Evolutionary conservation across 2,888 invertebrate species (phyloP).

Genomic region (Caenorhabditis plicata): DNA sequence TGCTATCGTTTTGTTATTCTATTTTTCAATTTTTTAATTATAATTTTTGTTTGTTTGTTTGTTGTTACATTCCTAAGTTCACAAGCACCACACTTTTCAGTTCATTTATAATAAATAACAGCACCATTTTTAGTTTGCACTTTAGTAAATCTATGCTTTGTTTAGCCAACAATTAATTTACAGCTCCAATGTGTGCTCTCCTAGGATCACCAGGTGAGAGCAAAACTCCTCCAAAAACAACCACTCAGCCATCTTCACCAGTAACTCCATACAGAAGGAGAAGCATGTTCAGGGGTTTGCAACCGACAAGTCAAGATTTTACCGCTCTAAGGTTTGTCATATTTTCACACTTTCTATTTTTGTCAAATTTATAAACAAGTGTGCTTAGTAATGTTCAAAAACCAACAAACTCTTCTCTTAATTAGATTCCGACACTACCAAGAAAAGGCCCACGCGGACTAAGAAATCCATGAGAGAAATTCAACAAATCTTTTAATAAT

Average conservation of each 20-base stretch:
- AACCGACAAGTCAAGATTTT: conserved; percentile 32
- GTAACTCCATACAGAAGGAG: conserved; percentile 34
- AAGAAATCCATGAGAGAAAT: too few relatives aligned
- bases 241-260: conserved; percentile 25
- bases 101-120: too few relatives aligned
- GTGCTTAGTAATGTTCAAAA: too few relatives aligned
- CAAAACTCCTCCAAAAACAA: conserved; percentile 11
- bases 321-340: conserved; percentile 20
- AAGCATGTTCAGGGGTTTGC: conserved; percentile 26
- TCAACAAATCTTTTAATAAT: too few relatives aligned
- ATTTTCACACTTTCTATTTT: too few relatives aligned
- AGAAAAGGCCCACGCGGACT: too few relatives aligned
- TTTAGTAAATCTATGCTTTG: too few relatives aligned
- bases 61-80: conserved; percentile 2
- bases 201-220: conserved; percentile 20
- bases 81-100: background rate
- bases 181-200: conserved; percentile 34
- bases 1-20: background rate
- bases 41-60: background rate
- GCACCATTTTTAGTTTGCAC: too few relatives aligned
- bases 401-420: background rate
- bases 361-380: too few relatives aligned
- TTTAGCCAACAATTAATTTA: too few relatives aligned
- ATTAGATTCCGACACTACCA: too few relatives aligned
- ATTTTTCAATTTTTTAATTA: conserved; percentile 5